Conservation (phyloP, 2,797 vertebrate genomes). For the Typhlichthys eigenmanni region DNA sequence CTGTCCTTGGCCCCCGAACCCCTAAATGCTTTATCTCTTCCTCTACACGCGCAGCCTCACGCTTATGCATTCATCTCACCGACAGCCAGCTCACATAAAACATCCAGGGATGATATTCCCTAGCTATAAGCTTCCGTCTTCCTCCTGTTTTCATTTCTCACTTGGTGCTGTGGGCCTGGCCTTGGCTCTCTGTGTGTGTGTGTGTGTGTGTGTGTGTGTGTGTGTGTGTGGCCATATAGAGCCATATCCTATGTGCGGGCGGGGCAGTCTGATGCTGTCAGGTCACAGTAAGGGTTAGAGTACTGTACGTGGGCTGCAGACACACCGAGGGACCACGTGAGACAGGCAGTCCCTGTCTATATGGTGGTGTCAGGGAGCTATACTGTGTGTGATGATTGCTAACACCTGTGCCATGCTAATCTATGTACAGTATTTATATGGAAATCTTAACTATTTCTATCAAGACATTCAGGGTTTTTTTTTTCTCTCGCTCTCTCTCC, state of each 20-base stretch:
- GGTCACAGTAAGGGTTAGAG: slow-evolving; percentile 49
- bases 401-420: slow-evolving; percentile 3
- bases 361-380: slow-evolving; percentile 46
- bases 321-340: slow-evolving; percentile 40
- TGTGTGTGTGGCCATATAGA: slow-evolving; percentile 59
- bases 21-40: background rate
- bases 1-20: background rate
- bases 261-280: slow-evolving; percentile 41
- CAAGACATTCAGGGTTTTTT: slow-evolving; percentile 11
- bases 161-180: slow-evolving; percentile 16
- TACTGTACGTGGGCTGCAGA: slow-evolving; percentile 51
- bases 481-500: background rate
- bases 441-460: slow-evolving; percentile 4
- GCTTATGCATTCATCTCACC: background rate
- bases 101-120: background rate
- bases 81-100: background rate
- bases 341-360: slow-evolving; percentile 65
- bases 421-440: too few species aligned
- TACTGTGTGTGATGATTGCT: slow-evolving; percentile 16
- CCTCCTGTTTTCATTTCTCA: slow-evolving; percentile 25
- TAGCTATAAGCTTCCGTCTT: background rate
- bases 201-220: slow-evolving; percentile 36
- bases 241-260: slow-evolving; percentile 56
- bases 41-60: background rate
- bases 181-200: slow-evolving; percentile 28